These are phyloP conservation scores for Donacobius atricapilla DNA, from an alignment of 2,113 vertebrate genomes.

Conservation along the genomic window DNA sequence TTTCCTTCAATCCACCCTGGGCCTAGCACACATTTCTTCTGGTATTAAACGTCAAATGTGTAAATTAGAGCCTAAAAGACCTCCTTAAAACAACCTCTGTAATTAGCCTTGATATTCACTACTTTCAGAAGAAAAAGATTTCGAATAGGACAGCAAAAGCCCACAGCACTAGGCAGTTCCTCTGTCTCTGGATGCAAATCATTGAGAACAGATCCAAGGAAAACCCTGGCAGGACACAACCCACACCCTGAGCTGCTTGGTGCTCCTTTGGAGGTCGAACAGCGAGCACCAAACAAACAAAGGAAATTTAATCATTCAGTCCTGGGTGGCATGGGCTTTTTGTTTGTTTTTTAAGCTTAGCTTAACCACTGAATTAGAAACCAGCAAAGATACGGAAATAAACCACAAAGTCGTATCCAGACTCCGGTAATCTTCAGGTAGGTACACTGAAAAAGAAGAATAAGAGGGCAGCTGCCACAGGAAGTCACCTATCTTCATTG, in stretches of 20 bases:
- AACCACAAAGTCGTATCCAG: neutral
- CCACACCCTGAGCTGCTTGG: neutral
- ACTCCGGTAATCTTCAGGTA: neutral
- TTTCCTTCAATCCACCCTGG: neutral
- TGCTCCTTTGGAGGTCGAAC: neutral
- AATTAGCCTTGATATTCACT: neutral
- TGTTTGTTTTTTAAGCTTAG: neutral
- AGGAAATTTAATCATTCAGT: neutral
- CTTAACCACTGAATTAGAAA: neutral
- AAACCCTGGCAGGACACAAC: neutral
- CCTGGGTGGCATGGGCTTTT: neutral
- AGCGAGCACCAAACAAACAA: neutral
- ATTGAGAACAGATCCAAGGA: neutral
- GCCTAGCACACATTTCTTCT: neutral
- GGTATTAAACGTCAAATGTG: neutral
- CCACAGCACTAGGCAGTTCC: neutral
- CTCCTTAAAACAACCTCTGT: neutral
- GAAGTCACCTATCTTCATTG: neutral
- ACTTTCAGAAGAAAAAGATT: neutral
- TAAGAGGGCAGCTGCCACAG: neutral
- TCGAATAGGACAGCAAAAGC: neutral
- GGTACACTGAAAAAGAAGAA: neutral
- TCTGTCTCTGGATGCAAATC: neutral
- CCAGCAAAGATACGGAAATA: neutral
- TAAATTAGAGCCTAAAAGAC: slow-evolving; percentile 12